Evolutionary conservation across 1,140 invertebrate genomes (phyloP).

Genomic region (Temnothorax curvispinosus): DNA sequence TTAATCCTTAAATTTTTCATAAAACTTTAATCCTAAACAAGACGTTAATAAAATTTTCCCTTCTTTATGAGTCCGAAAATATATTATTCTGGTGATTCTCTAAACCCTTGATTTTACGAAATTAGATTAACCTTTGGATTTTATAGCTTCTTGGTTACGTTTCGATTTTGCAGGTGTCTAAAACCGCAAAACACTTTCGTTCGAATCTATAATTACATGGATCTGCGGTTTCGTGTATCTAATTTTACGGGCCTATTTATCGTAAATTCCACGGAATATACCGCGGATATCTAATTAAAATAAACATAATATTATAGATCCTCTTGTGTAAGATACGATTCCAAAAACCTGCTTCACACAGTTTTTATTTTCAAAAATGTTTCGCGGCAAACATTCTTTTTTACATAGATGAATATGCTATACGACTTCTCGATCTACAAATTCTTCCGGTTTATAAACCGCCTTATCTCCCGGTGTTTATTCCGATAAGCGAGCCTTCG

Average conservation of each 20-base stretch:
- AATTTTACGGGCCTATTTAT: background rate
- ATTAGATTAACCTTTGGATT: background rate
- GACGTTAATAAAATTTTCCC: background rate
- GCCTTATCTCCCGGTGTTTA: slow-evolving; percentile 18
- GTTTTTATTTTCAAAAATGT: background rate
- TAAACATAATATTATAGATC: background rate
- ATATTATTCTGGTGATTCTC: background rate
- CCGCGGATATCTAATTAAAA: slow-evolving; percentile 1
- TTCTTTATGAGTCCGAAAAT: background rate
- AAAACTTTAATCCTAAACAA: background rate
- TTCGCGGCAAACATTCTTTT: background rate
- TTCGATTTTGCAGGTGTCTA: background rate
- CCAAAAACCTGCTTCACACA: background rate
- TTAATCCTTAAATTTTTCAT: background rate
- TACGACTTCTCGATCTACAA: slow-evolving; percentile 5
- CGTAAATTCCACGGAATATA: background rate
- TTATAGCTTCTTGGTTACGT: slow-evolving; percentile 1
- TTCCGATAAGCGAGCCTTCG: slow-evolving; percentile 35
- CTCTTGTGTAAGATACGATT: background rate
- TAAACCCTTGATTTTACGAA: background rate
- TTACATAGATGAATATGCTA: slow-evolving; percentile 2
- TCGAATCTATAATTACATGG: slow-evolving; percentile 24
- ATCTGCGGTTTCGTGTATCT: background rate
- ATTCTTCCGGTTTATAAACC: slow-evolving; percentile 33
- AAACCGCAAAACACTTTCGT: slow-evolving; percentile 10